Percentiles rank a stretch among this genome's conserved stretches.
Conservation (phyloP, 2,113 vertebrate species). For the Psittacara wagleri region DNA sequence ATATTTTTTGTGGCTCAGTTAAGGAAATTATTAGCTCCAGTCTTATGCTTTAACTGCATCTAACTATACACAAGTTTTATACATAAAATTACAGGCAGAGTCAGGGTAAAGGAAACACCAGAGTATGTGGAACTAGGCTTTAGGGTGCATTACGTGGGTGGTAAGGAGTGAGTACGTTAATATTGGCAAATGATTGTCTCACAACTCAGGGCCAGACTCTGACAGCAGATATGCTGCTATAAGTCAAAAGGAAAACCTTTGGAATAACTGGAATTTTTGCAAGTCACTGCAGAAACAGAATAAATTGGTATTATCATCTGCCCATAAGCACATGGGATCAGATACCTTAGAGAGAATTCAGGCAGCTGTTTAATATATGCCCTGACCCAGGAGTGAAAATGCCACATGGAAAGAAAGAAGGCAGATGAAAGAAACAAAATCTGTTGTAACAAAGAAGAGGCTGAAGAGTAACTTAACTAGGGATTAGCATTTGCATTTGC, state of each 20-base stretch:
- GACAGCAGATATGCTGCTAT: accelerated
- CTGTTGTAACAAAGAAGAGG: not conserved
- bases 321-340: not conserved
- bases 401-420: not conserved
- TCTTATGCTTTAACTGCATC: not conserved
- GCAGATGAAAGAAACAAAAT: not conserved
- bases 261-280: not conserved
- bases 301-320: not conserved
- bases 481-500: not conserved
- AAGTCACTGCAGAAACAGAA: not conserved
- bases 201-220: not conserved
- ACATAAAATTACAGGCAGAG: not conserved
- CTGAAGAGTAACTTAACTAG: not conserved
- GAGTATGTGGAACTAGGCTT: not conserved
- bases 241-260: not conserved
- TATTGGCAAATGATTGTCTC: not conserved
- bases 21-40: not conserved
- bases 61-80: not conserved
- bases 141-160: not conserved
- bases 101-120: not conserved
- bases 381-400: not conserved
- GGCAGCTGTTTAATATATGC: not conserved
- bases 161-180: not conserved
- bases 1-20: not conserved
- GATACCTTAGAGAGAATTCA: not conserved